A percentile compares a stretch with the other conserved stretches of the same genome.
Conservation (phyloP, 1,140 invertebrate genomes). For the Mycetomoellerius zeteki region DNA sequence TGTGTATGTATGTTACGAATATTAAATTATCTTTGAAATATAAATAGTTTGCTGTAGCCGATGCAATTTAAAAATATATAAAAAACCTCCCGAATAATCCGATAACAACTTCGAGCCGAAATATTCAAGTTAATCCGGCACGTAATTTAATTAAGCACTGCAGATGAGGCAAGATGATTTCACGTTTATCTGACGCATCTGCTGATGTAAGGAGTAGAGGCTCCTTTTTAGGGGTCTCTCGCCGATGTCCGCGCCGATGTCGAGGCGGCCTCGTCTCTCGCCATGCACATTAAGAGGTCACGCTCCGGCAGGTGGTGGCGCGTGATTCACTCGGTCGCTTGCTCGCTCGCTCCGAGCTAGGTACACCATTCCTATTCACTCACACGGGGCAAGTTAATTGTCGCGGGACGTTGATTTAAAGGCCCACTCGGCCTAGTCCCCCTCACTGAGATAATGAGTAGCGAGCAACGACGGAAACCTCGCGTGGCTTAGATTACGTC, state of each 20-base stretch:
- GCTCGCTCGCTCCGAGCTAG: conserved; percentile 72
- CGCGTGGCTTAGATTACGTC: conserved; percentile 68
- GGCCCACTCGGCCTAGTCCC: conserved; percentile 57
- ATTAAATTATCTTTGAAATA: not conserved
- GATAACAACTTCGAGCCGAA: not conserved
- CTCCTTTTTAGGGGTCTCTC: not conserved
- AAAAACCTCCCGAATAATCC: not conserved
- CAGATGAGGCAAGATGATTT: conserved; percentile 24
- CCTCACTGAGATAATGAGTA: conserved; percentile 73
- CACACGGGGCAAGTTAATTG: conserved; percentile 77
- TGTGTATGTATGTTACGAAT: not conserved
- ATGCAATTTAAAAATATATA: not conserved
- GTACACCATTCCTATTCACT: conserved; percentile 73
- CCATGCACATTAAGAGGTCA: conserved; percentile 81
- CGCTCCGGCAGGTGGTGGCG: conserved; percentile 82
- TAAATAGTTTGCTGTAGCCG: not conserved
- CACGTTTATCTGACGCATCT: conserved; percentile 1
- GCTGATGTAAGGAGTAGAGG: not conserved
- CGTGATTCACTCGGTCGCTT: conserved; percentile 79
- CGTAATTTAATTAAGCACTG: conserved; percentile 37
- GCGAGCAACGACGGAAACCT: conserved; percentile 43
- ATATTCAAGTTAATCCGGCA: conserved; percentile 1
- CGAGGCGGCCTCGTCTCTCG: conserved; percentile 63
- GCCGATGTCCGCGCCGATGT: conserved; percentile 60
- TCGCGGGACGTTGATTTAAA: conserved; percentile 79